A percentile compares a stretch with the other conserved stretches of the same genome.
Evolutionary conservation across 2,888 invertebrate species (phyloP).

Genomic region (Mesodorylaimus sp.): DNA sequence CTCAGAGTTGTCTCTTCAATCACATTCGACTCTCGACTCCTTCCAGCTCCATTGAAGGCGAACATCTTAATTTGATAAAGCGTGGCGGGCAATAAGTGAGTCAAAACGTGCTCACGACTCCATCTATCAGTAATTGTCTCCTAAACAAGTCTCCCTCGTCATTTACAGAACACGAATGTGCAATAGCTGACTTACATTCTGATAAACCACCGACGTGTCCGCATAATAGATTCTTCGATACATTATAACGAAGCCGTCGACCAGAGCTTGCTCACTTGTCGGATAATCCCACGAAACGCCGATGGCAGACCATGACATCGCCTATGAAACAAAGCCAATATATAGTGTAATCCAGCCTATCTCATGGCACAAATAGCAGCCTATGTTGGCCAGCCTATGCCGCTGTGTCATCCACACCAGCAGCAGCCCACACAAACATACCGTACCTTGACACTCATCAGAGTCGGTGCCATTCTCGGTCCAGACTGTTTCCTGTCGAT

Average conservation of each 20-base stretch:
- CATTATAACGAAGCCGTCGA: background rate
- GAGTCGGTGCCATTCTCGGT: too few species aligned
- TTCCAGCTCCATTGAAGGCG: slow-evolving; percentile 7
- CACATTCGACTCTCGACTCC: background rate
- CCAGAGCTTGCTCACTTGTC: background rate
- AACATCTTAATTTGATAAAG: slow-evolving; percentile 6
- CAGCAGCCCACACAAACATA: too few species aligned
- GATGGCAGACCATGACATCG: background rate
- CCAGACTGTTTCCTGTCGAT: too few species aligned
- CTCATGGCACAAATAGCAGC: too few species aligned
- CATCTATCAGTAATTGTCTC: background rate
- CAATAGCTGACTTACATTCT: background rate
- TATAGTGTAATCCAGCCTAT: too few species aligned
- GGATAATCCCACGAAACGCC: slow-evolving; percentile 1
- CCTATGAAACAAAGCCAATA: too few species aligned
- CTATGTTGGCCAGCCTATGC: too few species aligned
- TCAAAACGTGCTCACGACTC: background rate
- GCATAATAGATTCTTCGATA: background rate
- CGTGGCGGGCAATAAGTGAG: slow-evolving; percentile 7
- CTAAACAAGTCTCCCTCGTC: background rate
- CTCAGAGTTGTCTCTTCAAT: slow-evolving; percentile 7
- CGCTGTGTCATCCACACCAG: too few species aligned
- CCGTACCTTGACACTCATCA: too few species aligned
- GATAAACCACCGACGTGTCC: background rate
- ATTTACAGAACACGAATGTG: background rate